Base-by-base conservation (phyloP, 2,888 invertebrate genomes). In the Drosophila fungiperda region DNA sequence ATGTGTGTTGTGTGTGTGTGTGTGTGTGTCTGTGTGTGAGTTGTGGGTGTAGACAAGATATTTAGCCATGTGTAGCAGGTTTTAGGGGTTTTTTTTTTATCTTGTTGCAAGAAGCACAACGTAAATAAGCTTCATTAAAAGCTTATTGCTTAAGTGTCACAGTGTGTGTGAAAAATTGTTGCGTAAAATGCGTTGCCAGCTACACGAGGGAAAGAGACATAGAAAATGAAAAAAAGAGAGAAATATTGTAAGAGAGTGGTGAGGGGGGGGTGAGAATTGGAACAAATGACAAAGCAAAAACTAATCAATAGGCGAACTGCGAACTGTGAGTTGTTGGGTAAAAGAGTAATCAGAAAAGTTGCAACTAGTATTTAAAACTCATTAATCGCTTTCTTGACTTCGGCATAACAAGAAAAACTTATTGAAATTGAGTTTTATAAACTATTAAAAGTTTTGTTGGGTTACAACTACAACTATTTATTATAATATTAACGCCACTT, bases 101-200 rank as follows among this genome's bases (percentile, higher is more conserved):
- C 29, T 38, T 38, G 67, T 73, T 60, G 55, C 54, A 59, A 11
- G 17, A 55, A 67, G 57, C 57, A 55, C 74, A 89, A 81, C 90
- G 77, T 80, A 90, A 90, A 88, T 87, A 87, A 88, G 90, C 87
- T 88, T 87, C 90, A 87, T 88, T 90, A 90, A 83, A 90, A 83
- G 89, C 87, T 83, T 90, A 78, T 42, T 60, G 80, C 83, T 76
- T 80, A 82, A 84, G 89, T 89, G 78, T 68, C 72, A 68, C 32
- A 45, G 42, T 38, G 49, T 58, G 57, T 66, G 82, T 76, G 86
- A 82, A 76, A 82, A 83, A 87, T 89, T 76, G 79, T 83, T 88
- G 84, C 87, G 87, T 86, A 86, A 86, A 84, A 62, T 62, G 62
- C 35, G 26, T 87, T 80, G 73, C 68, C 40, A 68, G 61, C 55